Percentiles rank a stretch among this genome's conserved stretches.
Evolutionary conservation across 2,888 invertebrate species (phyloP).

Genomic region (Ormia ochracea): DNA sequence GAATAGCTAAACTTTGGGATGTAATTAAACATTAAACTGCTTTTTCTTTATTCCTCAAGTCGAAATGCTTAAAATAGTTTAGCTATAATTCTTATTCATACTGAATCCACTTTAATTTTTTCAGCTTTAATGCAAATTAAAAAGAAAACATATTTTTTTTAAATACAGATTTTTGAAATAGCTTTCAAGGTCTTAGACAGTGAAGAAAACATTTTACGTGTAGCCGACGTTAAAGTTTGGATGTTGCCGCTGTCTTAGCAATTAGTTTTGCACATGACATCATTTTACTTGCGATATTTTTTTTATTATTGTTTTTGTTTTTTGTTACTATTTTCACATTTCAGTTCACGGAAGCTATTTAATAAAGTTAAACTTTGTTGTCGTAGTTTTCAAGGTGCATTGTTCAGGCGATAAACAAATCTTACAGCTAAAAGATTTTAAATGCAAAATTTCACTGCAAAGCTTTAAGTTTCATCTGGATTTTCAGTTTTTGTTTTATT

Average conservation of each 20-base stretch:
- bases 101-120: no score
- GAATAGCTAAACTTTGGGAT: no score
- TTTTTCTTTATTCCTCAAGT: no score
- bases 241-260: background rate
- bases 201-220: constrained; percentile 20
- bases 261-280: constrained; percentile 53
- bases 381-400: constrained; percentile 59
- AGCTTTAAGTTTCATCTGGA: background rate
- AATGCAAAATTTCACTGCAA: background rate
- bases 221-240: constrained; percentile 25
- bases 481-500: background rate
- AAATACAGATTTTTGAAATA: background rate
- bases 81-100: no score
- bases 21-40: no score
- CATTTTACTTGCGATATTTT: constrained; percentile 35
- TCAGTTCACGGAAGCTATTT: constrained; percentile 53
- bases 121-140: no score
- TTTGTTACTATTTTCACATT: no score
- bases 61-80: no score
- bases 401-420: constrained; percentile 35
- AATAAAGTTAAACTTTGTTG: constrained; percentile 54
- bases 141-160: no score
- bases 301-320: constrained; percentile 17
- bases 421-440: constrained; percentile 8
- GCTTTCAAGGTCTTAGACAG: background rate